Percentiles rank a stretch among this genome's conserved stretches.
Evolutionary conservation across 2,797 vertebrate genomes (phyloP).

Genomic region (Anabas testudineus): DNA sequence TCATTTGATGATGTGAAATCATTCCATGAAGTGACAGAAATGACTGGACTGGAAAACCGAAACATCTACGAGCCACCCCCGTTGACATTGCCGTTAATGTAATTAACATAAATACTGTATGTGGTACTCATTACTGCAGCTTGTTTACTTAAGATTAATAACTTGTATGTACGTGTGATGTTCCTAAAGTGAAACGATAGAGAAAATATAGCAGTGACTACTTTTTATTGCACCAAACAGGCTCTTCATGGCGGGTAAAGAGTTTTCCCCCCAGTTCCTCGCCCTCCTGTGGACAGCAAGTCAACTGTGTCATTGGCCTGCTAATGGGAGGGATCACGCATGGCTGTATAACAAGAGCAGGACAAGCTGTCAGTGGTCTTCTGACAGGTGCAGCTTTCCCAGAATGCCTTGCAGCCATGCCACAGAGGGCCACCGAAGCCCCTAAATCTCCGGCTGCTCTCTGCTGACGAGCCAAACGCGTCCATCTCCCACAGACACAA

Average conservation of each 20-base stretch:
- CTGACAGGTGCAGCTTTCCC: constrained; percentile 75
- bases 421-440: constrained; percentile 49
- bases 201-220: constrained; percentile 10
- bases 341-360: constrained; percentile 74
- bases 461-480: constrained; percentile 66
- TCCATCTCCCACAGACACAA: constrained; percentile 69
- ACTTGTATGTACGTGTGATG: not conserved
- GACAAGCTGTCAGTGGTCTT: constrained; percentile 71
- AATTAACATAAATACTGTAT: not conserved
- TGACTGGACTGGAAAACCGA: no score
- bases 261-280: constrained; percentile 7
- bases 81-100: not conserved
- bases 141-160: not conserved
- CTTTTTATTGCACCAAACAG: constrained; percentile 41
- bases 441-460: constrained; percentile 62
- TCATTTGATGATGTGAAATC: not conserved
- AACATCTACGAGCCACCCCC: not conserved
- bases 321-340: constrained; percentile 71
- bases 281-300: constrained; percentile 56
- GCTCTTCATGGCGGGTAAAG: constrained; percentile 44
- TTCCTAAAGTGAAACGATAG: no score
- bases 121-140: not conserved
- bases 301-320: constrained; percentile 74
- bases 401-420: constrained; percentile 68
- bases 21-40: not conserved